Conservation (phyloP, 2,888 invertebrate species). For the Xestia xanthographa region DNA sequence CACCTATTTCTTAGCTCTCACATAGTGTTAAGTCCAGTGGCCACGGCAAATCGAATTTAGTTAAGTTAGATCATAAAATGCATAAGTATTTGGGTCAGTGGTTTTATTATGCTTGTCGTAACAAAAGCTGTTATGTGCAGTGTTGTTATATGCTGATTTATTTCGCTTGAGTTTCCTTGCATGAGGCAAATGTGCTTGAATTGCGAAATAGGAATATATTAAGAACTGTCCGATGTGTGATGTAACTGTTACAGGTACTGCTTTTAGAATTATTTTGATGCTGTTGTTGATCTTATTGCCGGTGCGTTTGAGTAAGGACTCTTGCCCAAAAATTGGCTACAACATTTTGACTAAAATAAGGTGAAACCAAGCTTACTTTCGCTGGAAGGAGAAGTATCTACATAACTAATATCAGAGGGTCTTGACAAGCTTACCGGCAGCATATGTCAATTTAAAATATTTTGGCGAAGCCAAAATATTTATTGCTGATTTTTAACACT, state of each 20-base stretch:
- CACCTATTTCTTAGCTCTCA: constrained; percentile 20
- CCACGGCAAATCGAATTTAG: constrained; percentile 62
- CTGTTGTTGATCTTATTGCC: not conserved
- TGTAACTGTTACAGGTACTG: constrained; percentile 7
- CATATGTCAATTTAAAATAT: too few relatives aligned
- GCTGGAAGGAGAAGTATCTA: not conserved
- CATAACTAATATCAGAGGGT: too few relatives aligned
- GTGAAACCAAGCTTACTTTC: not conserved
- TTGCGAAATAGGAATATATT: constrained; percentile 49
- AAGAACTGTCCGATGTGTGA: constrained; percentile 13
- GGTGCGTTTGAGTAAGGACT: not conserved
- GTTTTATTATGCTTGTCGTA: constrained; percentile 76
- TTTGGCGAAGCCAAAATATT: too few relatives aligned
- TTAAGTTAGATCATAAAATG: constrained; percentile 78
- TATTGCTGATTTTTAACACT: too few relatives aligned
- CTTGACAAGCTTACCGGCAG: too few relatives aligned
- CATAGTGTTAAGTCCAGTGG: constrained; percentile 45
- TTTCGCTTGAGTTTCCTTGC: constrained; percentile 50
- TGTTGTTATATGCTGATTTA: constrained; percentile 54
- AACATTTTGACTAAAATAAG: not conserved
- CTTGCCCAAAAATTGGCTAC: not conserved
- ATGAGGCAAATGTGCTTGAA: constrained; percentile 32
- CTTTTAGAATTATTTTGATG: not conserved
- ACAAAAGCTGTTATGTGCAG: constrained; percentile 49
- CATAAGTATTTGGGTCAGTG: constrained; percentile 77